Evolutionary conservation across 1,140 invertebrate genomes (phyloP), one percentile per base, ranked within the genome.

Genomic region (Zelostemma sp.): DNA sequence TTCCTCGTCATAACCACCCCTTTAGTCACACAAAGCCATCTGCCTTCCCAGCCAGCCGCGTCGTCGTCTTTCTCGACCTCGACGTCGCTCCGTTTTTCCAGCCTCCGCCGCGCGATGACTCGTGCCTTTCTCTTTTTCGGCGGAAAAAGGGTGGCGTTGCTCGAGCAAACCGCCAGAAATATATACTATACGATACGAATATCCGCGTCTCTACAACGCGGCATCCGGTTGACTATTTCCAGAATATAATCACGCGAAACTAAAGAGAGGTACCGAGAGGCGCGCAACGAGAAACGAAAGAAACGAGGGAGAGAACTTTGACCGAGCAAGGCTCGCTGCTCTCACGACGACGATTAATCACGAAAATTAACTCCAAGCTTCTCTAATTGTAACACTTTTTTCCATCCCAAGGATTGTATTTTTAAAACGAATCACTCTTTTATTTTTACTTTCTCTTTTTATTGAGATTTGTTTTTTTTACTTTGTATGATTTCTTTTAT

Each of bases 211-310:
- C 64, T 55, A 51, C 58, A 50, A 59, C 58, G 62, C 68, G 74
- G 76, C 79, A 84, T 84, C 82, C 81, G 82, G 81, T 82, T 80
- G 81, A 80, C 81, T 82, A 83, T 83, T 84, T 80, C 76, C 79
- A 83, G 81, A 77, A 71, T 78, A 82, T 79, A 81, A 82, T 82
- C 80, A 67, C 72, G 68, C 74, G 72, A 71, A 9, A 4, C 38
- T 35, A 68, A 72, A 71, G 61, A 70, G 72, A 68, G 67, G 25
- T 28, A 28, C 58, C 67, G 51, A 33, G 46, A 17, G 35, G 48
- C 46, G 46, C 28, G 38, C 11, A 49, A 16, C 35, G 55, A 18
- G 25, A 51, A 16, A 60, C 6, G 25, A 21, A 48, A 58, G 46
- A 54, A 56, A 61, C 46, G 54, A 65, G 54, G 41, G 9, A 50